Base-by-base conservation (phyloP, 2,113 vertebrate genomes). In the Collichthys lucidus region DNA sequence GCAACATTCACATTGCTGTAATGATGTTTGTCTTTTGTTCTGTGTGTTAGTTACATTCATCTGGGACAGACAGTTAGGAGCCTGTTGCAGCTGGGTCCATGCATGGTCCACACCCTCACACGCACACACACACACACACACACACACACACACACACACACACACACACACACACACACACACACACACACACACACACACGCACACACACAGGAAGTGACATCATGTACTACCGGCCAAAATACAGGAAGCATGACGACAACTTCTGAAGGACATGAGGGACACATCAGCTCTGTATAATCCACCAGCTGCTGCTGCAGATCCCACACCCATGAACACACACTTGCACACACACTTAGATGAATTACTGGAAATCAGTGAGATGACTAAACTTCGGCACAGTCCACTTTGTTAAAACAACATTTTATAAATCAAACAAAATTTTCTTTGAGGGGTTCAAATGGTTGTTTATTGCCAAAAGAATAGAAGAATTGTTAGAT, bases 211-310 rank as follows among this genome's bases (percentile, higher is more conserved):
- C 90, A 92, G 94, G 94, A 94, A 94, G 91, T 94, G 91, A 94
- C 92, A 94, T 92, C 91, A 92, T 89, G 62, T 70, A 70, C 82
- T 26, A 6, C 72, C 60, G 89, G 88, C 83, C 84, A 88, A 89
- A 91, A 92, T 90, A 92, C 90, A 94, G 91, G 91, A 94, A 93
- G 86, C 66, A 70, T 91, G 89, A 94, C 90, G 80, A 84, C 90
- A 86, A 76, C 71, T 75, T 81, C 67, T 74, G 84, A 85, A 74
- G 88, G 87, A 91, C 89, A 73, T 70, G 68, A 79, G 90, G 91
- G 90, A 93, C 80, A 75, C 86, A 86, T 87, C 82, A 79, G 59
- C 55, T 46, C 69, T 63, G 69, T 61, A 55, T 67, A 80, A 89
- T 88, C 85, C 74, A 83, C 76, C 91, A 92, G 87, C 89, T 90